Base-by-base conservation (phyloP, 2,888 invertebrate species). In the Stegana nigrithorax region DNA sequence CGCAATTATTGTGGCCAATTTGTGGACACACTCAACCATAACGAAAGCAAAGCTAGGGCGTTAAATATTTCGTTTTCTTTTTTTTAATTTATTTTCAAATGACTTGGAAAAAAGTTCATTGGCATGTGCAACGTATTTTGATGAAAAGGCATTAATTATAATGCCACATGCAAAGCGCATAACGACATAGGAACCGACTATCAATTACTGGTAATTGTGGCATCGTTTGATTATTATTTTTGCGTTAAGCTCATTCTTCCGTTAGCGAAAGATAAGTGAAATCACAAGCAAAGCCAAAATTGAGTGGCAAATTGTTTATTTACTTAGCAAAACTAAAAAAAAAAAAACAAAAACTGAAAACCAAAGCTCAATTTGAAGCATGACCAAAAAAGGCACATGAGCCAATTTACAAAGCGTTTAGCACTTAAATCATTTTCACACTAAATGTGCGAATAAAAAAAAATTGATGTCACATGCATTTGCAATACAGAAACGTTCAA, bases 41-140 rank as follows among this genome's bases (percentile, higher is more conserved):
- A 36, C 36, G 21, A 19, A 26, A 21, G n/a, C 17, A 61, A 60
- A 29, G 14, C 60, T 55, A 59, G 39, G 14, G 14, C 10, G 19
- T 56, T 7, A 14, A 56, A 42, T 66, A 45, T 36, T 10, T 12
- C 19, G 14, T 58, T 36, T 32, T 61, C 21, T 50, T 19, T 25
- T 26, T 27, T 12, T 10, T 32, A 59, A 59, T 27, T 29, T 27
- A 23, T 62, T 14, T 27, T 27, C 32, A 47, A 53, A 62, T n/a
- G n/a, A 44, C n/a, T 44, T 17, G 44, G 44, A 7, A 17, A 21
- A 32, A 36, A 36, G 53, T 55, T 55, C 53, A 55, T 26, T 55
- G 53, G 32, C 53, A 36, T 36, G 36, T 29, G 39, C 39, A 39
- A n/a, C n/a, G n/a, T n/a, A n/a, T n/a, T 39, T 10, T n/a, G 39